A percentile compares a stretch with the other conserved stretches of the same genome.
Conservation (phyloP, 1,140 invertebrate genomes). For the Achroia grisella region DNA sequence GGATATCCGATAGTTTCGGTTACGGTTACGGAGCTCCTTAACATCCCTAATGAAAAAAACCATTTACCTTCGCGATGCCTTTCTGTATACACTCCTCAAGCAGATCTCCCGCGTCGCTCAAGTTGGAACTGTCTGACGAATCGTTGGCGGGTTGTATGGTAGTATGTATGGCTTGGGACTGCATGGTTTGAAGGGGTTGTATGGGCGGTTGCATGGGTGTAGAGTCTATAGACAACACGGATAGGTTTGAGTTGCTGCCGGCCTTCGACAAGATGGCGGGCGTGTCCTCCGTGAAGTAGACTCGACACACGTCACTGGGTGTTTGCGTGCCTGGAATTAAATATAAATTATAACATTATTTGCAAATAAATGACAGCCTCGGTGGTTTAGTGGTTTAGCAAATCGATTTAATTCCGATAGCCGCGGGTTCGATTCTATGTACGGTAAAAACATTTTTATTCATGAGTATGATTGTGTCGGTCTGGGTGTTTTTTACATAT, state of each 20-base stretch:
- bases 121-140: constrained; percentile 72
- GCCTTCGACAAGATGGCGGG: constrained; percentile 83
- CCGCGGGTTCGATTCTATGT: too few relatives aligned
- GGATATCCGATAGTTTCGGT: too few relatives aligned
- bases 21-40: too few relatives aligned
- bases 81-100: constrained; percentile 85
- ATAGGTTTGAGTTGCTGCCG: constrained; percentile 87
- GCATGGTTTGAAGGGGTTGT: not conserved
- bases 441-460: too few relatives aligned
- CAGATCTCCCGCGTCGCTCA: constrained; percentile 79
- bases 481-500: too few relatives aligned
- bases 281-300: constrained; percentile 87
- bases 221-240: constrained; percentile 78
- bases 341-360: too few relatives aligned
- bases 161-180: not conserved
- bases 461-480: too few relatives aligned
- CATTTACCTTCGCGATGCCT: constrained; percentile 47
- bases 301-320: constrained; percentile 37
- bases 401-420: too few relatives aligned
- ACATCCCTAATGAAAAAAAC: too few relatives aligned
- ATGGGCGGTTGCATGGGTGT: constrained; percentile 11
- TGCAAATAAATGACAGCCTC: too few relatives aligned
- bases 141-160: constrained; percentile 14
- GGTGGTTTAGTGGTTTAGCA: too few relatives aligned
- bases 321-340: constrained; percentile 23